These are phyloP conservation scores for Dioctria linearis DNA, from an alignment of 2,888 invertebrate species.

Conservation along the genomic window DNA sequence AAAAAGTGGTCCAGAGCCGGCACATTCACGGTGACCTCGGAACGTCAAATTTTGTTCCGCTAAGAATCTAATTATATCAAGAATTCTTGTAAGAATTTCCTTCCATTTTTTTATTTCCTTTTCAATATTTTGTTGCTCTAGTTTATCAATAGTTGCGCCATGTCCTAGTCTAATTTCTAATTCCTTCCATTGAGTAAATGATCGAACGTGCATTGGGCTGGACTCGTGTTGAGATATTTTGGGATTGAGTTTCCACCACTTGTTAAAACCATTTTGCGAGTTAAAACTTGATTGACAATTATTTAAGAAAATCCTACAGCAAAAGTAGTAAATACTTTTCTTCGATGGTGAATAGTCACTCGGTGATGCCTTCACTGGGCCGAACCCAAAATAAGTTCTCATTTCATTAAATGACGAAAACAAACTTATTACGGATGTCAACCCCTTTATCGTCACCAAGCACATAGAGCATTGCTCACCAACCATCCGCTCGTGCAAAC, in stretches of 20 bases:
- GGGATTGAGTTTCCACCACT: background rate
- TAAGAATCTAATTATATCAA: conserved; percentile 45
- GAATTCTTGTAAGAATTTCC: conserved; percentile 31
- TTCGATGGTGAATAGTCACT: too few species aligned
- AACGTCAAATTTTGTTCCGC: conserved; percentile 43
- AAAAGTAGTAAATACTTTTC: too few species aligned
- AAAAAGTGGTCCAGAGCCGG: too few species aligned
- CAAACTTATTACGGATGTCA: too few species aligned
- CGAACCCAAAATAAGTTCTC: too few species aligned
- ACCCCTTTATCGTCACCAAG: too few species aligned
- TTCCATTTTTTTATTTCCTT: conserved; percentile 24
- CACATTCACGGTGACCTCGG: conserved; percentile 43
- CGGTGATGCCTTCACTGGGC: too few species aligned
- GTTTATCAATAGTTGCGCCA: conserved; percentile 1
- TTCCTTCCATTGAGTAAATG: background rate
- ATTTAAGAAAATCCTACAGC: too few species aligned
- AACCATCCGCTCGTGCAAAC: too few species aligned
- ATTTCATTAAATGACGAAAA: too few species aligned
- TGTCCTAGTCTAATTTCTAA: background rate
- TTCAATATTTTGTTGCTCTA: background rate
- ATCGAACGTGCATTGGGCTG: background rate
- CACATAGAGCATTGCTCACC: too few species aligned
- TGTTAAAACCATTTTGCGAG: background rate
- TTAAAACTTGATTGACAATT: too few species aligned
- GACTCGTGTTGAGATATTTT: background rate